Conservation (phyloP, 2,888 invertebrate species). For the Polyommatus icarus region DNA sequence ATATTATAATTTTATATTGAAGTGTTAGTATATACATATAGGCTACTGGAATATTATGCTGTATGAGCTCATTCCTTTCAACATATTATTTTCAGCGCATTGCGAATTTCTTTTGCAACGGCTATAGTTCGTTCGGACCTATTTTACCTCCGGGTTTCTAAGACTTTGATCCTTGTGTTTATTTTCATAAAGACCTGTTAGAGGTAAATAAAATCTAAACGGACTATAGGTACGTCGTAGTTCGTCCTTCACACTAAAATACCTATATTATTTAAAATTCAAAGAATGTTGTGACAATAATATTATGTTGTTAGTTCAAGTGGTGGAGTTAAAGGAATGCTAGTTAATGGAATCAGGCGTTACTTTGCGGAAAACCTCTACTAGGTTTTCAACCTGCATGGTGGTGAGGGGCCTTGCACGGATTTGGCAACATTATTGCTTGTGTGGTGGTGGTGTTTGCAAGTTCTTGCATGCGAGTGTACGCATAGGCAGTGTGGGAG, state of each 20-base stretch:
- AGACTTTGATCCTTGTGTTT: not conserved
- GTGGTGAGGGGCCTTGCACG: no score
- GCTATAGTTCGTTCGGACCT: not conserved
- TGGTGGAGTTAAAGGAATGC: slow-evolving; percentile 51
- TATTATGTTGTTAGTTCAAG: slow-evolving; percentile 49
- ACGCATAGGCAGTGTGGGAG: no score
- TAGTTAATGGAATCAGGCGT: no score
- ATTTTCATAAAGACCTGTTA: not conserved
- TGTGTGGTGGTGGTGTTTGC: no score
- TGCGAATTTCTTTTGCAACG: slow-evolving; percentile 22
- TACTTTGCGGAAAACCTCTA: no score
- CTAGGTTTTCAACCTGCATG: no score
- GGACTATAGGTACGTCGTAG: not conserved
- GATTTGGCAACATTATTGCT: no score
- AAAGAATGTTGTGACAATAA: not conserved
- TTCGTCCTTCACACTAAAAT: not conserved
- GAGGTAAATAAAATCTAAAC: not conserved
- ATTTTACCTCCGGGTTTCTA: not conserved
- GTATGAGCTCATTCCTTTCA: not conserved
- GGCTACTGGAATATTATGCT: not conserved
- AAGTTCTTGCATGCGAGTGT: no score
- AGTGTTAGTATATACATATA: no score
- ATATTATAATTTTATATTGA: no score
- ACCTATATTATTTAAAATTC: not conserved
- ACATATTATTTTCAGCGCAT: not conserved